Evolutionary conservation across 2,113 vertebrate species (phyloP), one percentile per base, ranked within the genome.

Genomic region (Sinocyclocheilus maitianheensis): DNA sequence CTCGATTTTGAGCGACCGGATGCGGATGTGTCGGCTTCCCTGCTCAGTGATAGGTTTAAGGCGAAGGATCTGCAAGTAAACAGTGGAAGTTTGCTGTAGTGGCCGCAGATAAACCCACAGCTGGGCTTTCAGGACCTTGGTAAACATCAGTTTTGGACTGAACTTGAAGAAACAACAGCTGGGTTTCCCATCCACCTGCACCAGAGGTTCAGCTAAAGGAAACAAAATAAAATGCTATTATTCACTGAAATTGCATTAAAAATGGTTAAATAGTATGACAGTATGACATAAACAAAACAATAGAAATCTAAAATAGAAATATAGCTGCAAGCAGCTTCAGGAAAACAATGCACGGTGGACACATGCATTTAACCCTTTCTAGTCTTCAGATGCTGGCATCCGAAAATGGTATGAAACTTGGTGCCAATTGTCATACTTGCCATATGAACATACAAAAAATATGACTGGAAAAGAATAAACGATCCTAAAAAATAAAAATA

Each of bases 151-250:
- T 93, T 99, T 99, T 91, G 98, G 97, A 94, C 97, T 99, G 95
- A 99, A 99, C 95, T 98, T 98, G 96, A 99, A 99, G 93, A 97
- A 98, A 93, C 98, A 99, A 93, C 98, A 99, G 90, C 95, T 96
- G 30, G 98, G 98, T 90, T 96, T 98, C 81, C 98, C 97, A 48
- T 99, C 98, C 91, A 98, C 95, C 95, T 98, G 97, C 90, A 99
- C 98, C 87, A 95, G 94, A 0, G 97, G 96, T 91, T 98, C 97
- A 75, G 98, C 98, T 99, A 95, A 85, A 88, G 80, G 34, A 94
- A 84, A 93, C 51, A 85, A 86, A 90, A 89, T 88, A 48, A 75
- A 46, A 40, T 5, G 1, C 8, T 14, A n/a, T 84, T 84, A 48
- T 81, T 24, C 78, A 51, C 74, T 53, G 26, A 18, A 77, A n/a